These are phyloP conservation scores for Azemiops feae DNA, from an alignment of 2,113 vertebrate genomes.

Conservation along the genomic window DNA sequence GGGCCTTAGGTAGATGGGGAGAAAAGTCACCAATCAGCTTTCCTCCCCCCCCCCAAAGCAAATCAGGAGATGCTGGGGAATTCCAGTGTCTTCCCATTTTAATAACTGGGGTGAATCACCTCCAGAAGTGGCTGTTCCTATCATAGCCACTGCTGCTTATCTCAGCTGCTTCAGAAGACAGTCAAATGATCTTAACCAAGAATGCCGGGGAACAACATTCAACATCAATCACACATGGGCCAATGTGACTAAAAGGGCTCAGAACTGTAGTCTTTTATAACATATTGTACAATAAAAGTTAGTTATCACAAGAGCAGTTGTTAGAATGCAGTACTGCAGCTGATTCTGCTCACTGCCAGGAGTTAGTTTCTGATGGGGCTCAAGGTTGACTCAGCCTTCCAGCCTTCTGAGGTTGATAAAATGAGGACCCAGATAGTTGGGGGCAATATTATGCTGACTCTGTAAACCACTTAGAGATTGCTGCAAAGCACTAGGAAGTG, in stretches of 20 bases:
- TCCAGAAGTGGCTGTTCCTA: constrained; percentile 57
- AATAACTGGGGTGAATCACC: constrained; percentile 63
- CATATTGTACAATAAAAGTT: constrained; percentile 62
- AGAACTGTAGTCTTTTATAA: constrained; percentile 69
- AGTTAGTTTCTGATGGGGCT: background rate
- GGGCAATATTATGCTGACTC: background rate
- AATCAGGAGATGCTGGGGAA: constrained; percentile 70
- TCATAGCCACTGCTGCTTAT: constrained; percentile 50
- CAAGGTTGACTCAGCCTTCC: background rate
- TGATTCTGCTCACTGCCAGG: background rate
- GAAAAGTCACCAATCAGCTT: constrained; percentile 76
- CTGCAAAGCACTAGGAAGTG: background rate
- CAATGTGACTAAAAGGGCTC: constrained; percentile 59
- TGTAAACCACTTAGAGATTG: background rate
- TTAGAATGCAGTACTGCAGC: background rate
- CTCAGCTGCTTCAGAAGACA: constrained; percentile 72
- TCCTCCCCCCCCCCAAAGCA: constrained; percentile 57
- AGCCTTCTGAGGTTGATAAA: background rate
- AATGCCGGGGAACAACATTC: constrained; percentile 74
- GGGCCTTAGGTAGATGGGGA: constrained; percentile 75
- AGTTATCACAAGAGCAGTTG: background rate
- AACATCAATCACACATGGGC: constrained; percentile 68
- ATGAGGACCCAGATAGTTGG: background rate
- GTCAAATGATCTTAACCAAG: constrained; percentile 72
- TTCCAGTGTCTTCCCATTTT: constrained; percentile 53